These are phyloP conservation scores for Tenodera sinensis DNA, from an alignment of 2,888 invertebrate genomes.

Conservation along the genomic window DNA sequence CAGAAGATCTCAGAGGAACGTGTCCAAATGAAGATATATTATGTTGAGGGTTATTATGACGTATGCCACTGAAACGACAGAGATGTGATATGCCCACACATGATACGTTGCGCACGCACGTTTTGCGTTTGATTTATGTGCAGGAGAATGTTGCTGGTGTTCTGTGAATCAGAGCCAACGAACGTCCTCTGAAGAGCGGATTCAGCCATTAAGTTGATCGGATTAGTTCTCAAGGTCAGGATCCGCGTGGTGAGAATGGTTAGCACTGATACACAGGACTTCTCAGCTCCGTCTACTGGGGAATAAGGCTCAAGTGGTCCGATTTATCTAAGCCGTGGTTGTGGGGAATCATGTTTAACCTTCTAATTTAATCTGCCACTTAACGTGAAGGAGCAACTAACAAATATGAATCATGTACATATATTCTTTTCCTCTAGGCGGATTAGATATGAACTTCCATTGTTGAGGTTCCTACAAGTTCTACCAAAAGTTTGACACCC, in stretches of 20 bases:
- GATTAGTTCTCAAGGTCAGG: neutral
- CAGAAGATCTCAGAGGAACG: neutral
- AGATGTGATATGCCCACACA: neutral
- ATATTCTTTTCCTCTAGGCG: too few species aligned
- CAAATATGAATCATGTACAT: too few species aligned
- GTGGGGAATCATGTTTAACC: too few species aligned
- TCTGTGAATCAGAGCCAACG: neutral
- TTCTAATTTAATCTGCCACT: too few species aligned
- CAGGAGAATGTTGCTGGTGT: neutral
- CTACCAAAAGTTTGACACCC: too few species aligned
- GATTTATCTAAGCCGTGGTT: too few species aligned
- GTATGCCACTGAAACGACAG: neutral
- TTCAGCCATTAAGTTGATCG: neutral
- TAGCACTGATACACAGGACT: neutral
- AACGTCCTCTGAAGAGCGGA: neutral
- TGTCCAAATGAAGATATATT: neutral
- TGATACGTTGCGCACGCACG: neutral
- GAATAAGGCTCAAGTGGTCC: neutral
- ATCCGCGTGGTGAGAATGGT: neutral
- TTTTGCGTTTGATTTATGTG: neutral
- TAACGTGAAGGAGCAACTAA: too few species aligned
- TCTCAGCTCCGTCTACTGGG: neutral
- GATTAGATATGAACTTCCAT: too few species aligned
- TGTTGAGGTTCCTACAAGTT: too few species aligned
- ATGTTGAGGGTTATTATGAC: neutral